Conservation (phyloP, 2,797 vertebrate species). For the Hypotaenidia philippensis region DNA sequence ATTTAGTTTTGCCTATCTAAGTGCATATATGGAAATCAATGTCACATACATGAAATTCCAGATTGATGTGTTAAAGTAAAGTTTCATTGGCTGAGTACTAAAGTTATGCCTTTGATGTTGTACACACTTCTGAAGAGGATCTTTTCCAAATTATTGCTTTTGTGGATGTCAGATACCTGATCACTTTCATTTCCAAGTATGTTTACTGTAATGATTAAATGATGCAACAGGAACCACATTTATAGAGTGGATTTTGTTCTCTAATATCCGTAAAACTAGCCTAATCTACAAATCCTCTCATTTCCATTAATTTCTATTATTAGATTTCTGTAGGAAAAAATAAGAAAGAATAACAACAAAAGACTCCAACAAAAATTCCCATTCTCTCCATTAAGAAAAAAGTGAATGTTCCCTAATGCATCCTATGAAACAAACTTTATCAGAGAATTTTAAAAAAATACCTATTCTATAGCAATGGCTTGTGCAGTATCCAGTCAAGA, state of each 20-base stretch:
- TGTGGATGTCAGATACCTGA: not conserved
- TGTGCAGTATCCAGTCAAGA: not conserved
- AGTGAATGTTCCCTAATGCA: not conserved
- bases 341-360: not conserved
- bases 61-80: not conserved
- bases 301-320: not conserved
- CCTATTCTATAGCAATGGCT: not conserved
- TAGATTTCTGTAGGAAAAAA: not conserved
- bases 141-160: not conserved
- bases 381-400: not conserved
- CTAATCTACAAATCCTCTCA: not conserved
- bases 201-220: not conserved
- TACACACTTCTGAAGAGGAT: not conserved
- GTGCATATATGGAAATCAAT: not conserved
- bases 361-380: fast-evolving
- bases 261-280: not conserved
- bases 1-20: not conserved
- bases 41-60: not conserved
- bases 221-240: not conserved
- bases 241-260: not conserved
- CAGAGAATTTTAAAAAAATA: not conserved
- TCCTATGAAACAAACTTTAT: not conserved
- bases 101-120: not conserved
- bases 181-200: not conserved
- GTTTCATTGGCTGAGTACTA: not conserved